Percentiles rank a stretch among this genome's conserved stretches.
phyloP scores from a whole-genome alignment of 2,113 vertebrate species.

The Halichoerus grypus region DNA sequence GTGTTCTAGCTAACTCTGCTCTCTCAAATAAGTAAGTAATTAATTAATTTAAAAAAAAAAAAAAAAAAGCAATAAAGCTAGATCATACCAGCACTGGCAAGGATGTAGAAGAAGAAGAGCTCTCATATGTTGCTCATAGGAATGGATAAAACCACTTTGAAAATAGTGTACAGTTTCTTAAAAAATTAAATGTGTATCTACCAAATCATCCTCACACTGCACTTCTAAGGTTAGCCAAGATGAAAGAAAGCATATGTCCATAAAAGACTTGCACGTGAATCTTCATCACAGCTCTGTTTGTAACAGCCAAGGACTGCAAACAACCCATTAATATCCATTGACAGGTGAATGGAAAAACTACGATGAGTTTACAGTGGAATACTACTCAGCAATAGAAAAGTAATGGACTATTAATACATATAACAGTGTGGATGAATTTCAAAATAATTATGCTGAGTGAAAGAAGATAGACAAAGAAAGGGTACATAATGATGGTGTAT shows the following conservation, averaged over 20 bases:
- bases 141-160: not conserved
- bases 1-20: no score
- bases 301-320: not conserved
- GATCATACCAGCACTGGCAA: not conserved
- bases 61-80: no score
- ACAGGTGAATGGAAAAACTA: not conserved
- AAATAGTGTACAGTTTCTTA: not conserved
- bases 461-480: not conserved
- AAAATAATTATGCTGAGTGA: not conserved
- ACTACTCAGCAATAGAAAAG: not conserved
- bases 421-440: not conserved
- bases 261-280: not conserved
- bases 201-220: not conserved
- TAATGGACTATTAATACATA: not conserved
- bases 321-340: not conserved
- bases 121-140: not conserved
- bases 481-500: not conserved
- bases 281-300: not conserved
- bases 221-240: not conserved
- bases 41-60: no score
- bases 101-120: not conserved
- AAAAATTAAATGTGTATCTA: not conserved
- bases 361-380: not conserved
- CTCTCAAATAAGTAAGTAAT: no score
- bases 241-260: not conserved